Base-by-base conservation (phyloP, 2,113 vertebrate species). In the Chinchilla lanigera region DNA sequence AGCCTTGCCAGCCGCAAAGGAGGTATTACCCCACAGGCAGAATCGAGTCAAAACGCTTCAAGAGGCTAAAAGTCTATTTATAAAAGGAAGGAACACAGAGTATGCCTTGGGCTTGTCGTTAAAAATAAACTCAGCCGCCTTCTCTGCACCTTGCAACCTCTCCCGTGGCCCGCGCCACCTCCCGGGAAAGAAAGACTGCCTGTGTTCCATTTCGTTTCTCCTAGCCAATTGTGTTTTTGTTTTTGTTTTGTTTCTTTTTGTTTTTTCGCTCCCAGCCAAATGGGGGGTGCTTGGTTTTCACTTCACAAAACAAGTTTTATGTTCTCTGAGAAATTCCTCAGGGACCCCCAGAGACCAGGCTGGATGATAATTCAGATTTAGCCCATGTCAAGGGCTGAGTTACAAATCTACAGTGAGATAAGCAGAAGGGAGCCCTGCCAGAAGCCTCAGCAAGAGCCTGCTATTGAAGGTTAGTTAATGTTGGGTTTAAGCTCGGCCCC, bases 41-140 rank as follows among this genome's bases (percentile, higher is more conserved):
- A 97, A 89, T 33, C 95, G 80, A 65, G 83, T 90, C 89, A 56
- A 87, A 98, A 97, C 71, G 71, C 86, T 96, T 96, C 61, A 92
- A 97, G 97, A 97, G 96, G 19, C 50, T 95, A 93, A 92, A 56
- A 96, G 17, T 17, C 97, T 97, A 96, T 98, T 98, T 98, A 97
- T 95, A 96, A 97, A 97, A 97, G 93, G 91, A 63, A 97, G 96
- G 86, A 97, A 98, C 50, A 96, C 95, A 96, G 90, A 63, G 50
- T 28, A 87, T 86, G 69, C 41, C 97, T 97, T 97, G 83, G 95
- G 84, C 38, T 80, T 58, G 13, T 44, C 65, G 89, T 97, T 96
- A 96, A 97, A 98, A 98, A 97, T 88, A 97, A 10, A 97, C 95
- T 95, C 86, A 84, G 85, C 85, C 50, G 41, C 86, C 95, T 96